Evolutionary conservation across 2,888 invertebrate species (phyloP), one percentile per base, ranked within the genome.

Genomic region (Dasysyrphus albostriatus): DNA sequence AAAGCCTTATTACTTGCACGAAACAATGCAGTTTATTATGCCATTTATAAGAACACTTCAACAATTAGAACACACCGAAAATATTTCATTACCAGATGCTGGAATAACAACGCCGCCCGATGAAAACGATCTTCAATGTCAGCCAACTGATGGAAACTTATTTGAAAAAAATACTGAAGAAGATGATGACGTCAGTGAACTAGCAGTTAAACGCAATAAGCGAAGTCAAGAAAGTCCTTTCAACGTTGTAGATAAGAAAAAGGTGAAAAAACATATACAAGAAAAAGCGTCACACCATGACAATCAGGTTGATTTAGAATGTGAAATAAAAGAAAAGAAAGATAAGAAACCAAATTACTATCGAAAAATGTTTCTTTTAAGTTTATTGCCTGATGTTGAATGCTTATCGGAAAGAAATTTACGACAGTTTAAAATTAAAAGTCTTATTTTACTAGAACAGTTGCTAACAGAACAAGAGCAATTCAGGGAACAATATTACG

Each of bases 371-470:
- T 49, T 49, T 19, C 49, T 49, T 10, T 5, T 19, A 10, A 49
- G 49, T 10, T 49, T 49, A 49, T 19, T 49, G 19, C 49, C 49
- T 49, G 49, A 49, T 49, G 49, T 49, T 49, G 49, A 49, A 10
- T 19, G 19, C 8, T 5, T 49, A 49, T 49, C 49, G 49, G 19
- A 49, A 5, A 19, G 19, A 8, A 49, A 49, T 49, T 49, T 49
- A 3, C 3, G 49, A 1, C 49, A 49, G 5, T 49, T 49, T 49
- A 49, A 49, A 49, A 49, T 49, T 10, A 49, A 49, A 19, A 10
- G 9, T 4, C 49, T 49, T 9, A 9, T 49, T 49, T 19, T 49
- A 19, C 5, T 49, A 19, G 49, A 49, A 49, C 19, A 49, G 10
- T 3, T 49, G 16, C 10, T 49, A 5, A 49, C 49, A 2, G 16